A percentile compares a stretch with the other conserved stretches of the same genome.
Conservation (phyloP, 2,888 invertebrate genomes). For the Hyposoter didymator region DNA sequence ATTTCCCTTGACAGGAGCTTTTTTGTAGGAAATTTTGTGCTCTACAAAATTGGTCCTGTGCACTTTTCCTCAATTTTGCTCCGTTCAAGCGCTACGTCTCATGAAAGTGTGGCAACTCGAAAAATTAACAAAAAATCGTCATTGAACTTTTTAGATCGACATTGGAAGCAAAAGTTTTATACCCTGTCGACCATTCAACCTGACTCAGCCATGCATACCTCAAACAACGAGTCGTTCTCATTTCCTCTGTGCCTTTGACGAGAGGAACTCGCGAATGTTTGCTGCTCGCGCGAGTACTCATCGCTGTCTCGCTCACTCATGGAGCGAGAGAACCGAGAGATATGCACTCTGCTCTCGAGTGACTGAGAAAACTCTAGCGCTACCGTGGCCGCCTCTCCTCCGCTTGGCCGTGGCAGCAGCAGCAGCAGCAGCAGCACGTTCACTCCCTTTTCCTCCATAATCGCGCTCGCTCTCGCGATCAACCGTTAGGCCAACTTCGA, state of each 20-base stretch:
- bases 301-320: neutral
- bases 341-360: constrained; percentile 51
- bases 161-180: neutral
- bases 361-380: constrained; percentile 47
- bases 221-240: constrained; percentile 61
- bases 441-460: constrained; percentile 36
- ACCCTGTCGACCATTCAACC: neutral
- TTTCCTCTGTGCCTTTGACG: constrained; percentile 51
- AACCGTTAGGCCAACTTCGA: constrained; percentile 57
- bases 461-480: constrained; percentile 50
- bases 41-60: neutral
- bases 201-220: neutral
- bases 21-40: neutral
- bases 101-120: neutral
- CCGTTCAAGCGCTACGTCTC: neutral
- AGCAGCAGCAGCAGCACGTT: constrained; percentile 37
- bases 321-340: constrained; percentile 40
- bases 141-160: neutral
- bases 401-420: constrained; percentile 26
- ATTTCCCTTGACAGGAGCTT: neutral
- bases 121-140: neutral
- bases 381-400: constrained; percentile 44
- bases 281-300: constrained; percentile 1
- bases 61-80: neutral
- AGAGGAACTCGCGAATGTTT: constrained; percentile 18